Conservation (phyloP, 64 coral and sea anemone genomes). For the Pocillopora damicornis region DNA sequence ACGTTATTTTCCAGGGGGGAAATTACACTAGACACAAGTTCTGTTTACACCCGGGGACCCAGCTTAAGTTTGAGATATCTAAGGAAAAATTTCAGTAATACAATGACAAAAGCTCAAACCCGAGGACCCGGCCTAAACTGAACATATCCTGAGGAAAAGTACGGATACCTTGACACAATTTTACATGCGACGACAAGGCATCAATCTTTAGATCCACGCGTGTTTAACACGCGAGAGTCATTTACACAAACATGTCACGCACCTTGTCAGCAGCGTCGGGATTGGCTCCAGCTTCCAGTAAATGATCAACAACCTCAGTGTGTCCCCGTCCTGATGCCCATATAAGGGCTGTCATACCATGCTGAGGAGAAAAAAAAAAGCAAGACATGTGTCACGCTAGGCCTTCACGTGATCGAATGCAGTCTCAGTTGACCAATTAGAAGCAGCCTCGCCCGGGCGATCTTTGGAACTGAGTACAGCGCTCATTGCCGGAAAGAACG, state of each 20-base stretch:
- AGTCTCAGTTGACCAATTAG: too few relatives aligned
- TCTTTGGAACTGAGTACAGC: too few relatives aligned
- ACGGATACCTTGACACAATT: too few relatives aligned
- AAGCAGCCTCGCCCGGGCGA: too few relatives aligned
- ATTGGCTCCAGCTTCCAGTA: conserved; percentile 86
- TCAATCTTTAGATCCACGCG: background rate
- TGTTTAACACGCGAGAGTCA: background rate
- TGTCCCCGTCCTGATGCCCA: conserved; percentile 96
- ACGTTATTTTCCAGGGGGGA: too few relatives aligned
- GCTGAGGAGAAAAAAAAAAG: conserved; percentile 49
- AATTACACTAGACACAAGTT: too few relatives aligned
- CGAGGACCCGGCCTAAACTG: too few relatives aligned
- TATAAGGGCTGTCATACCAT: conserved; percentile 99
- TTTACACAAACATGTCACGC: background rate
- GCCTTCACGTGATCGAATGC: background rate
- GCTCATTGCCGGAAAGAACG: background rate
- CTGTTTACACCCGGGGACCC: too few relatives aligned
- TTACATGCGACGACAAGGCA: background rate
- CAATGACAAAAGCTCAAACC: too few relatives aligned
- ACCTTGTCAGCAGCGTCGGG: conserved; percentile 88
- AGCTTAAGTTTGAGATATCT: too few relatives aligned
- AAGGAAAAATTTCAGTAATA: too few relatives aligned
- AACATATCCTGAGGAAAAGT: too few relatives aligned
- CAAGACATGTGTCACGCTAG: background rate
- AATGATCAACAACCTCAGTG: conserved; percentile 72